Evolutionary conservation across 2,888 invertebrate genomes (phyloP).

Genomic region (Drosophila meridionalis): DNA sequence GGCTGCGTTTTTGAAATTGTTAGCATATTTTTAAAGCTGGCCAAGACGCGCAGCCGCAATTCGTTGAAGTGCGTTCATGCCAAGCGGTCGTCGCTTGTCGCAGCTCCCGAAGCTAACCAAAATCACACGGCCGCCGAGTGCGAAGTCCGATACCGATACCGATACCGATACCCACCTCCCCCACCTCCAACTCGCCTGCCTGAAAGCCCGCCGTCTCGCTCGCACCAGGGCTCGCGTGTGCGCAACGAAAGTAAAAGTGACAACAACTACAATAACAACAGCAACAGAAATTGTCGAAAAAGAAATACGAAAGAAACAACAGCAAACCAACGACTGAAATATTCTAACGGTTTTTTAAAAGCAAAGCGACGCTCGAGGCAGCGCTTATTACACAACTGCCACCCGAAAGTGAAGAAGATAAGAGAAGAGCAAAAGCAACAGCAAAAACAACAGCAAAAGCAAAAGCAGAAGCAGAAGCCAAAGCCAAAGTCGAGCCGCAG

Average conservation of each 20-base stretch:
- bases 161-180: neutral
- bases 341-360: slow-evolving; percentile 68
- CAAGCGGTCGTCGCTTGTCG: slow-evolving; percentile 78
- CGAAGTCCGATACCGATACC: neutral
- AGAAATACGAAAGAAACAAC: slow-evolving; percentile 13
- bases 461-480: neutral
- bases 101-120: slow-evolving; percentile 59
- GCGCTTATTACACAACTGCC: slow-evolving; percentile 51
- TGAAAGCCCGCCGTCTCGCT: slow-evolving; percentile 2
- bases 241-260: slow-evolving; percentile 70
- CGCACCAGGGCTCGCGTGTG: slow-evolving; percentile 33
- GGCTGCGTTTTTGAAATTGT: slow-evolving; percentile 81
- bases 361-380: slow-evolving; percentile 15
- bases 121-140: slow-evolving; percentile 15
- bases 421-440: slow-evolving; percentile 15
- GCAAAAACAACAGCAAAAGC: neutral
- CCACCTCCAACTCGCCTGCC: slow-evolving; percentile 6
- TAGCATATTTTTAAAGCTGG: slow-evolving; percentile 83
- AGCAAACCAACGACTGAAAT: slow-evolving; percentile 21
- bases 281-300: slow-evolving; percentile 9
- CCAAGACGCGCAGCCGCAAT: slow-evolving; percentile 83
- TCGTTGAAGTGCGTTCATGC: slow-evolving; percentile 81
- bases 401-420: slow-evolving; percentile 14
- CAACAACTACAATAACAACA: neutral
- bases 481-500: slow-evolving; percentile 9